Evolutionary conservation across 2,113 vertebrate genomes (phyloP), one percentile per base, ranked within the genome.

Genomic region (Myanophis thanlyinensis): DNA sequence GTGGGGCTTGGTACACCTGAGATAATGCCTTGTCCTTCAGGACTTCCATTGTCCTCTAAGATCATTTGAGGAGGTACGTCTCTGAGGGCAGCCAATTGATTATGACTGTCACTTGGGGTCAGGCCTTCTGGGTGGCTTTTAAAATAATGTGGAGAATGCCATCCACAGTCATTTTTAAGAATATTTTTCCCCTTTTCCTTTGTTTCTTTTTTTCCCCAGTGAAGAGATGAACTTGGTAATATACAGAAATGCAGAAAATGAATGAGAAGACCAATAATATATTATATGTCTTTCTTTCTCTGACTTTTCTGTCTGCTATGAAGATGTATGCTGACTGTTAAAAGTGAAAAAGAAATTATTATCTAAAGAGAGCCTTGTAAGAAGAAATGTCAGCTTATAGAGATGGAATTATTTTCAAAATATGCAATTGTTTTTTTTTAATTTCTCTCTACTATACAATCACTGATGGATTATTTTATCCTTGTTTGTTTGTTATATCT

Each of bases 241-340:
- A 96, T 92, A 95, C 88, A 91, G 1, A 95, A 62, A 88, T 87
- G 94, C 62, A 53, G 11, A 52, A 88, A 93, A 52, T 89, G 88
- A 94, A 93, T 93, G 94, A 92, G 90, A 97, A 96, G 93, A 96
- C 85, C 93, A 95, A 46, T 94, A 53, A 92, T 95, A 93, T 96
- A 93, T 95, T 95, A 92, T 95, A 93, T 94, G 27, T 59, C 90
- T 94, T 80, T 44, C 73, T 44, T 95, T 95, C 89, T 89, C 54
- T 93, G 94, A 93, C 94, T 96, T 80, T 95, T 95, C 95, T 95
- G 93, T 96, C 94, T 89, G 86, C 90, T 94, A 95, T 96, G 95
- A 95, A 96, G 95, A 95, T 40, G 67, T 94, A 94, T 87, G 80
- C 44, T 92, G 94, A 93, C 90, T 95, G 87, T 95, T 80, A 59